phyloP scores from a whole-genome alignment of 2,888 invertebrate genomes.

The Parelbella ahira region DNA sequence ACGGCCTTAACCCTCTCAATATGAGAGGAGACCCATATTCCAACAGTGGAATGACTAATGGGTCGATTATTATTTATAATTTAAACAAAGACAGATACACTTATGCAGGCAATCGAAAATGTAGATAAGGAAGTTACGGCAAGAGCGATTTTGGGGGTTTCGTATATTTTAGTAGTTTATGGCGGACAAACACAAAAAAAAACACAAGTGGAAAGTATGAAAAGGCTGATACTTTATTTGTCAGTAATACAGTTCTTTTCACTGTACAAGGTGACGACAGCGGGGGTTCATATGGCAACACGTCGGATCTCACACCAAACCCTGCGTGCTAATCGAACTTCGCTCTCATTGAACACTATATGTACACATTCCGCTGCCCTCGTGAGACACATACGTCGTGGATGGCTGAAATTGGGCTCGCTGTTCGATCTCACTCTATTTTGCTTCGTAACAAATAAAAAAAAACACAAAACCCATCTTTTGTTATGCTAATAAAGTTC shows the following conservation, averaged over 20 bases:
- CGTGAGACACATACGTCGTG: constrained; percentile 32
- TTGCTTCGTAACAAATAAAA: too few relatives aligned
- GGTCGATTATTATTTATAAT: too few relatives aligned
- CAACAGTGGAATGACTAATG: too few relatives aligned
- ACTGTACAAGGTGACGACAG: constrained; percentile 29
- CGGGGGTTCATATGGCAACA: constrained; percentile 25
- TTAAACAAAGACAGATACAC: too few relatives aligned
- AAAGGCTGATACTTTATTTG: constrained; percentile 71
- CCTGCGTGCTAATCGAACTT: constrained; percentile 15
- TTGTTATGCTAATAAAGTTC: too few relatives aligned
- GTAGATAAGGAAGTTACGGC: too few relatives aligned
- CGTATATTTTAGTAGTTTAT: too few relatives aligned
- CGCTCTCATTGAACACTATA: constrained; percentile 27
- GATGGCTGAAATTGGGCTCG: constrained; percentile 11
- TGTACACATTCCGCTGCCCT: constrained; percentile 38
- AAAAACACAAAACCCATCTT: neutral
- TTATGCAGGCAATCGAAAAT: too few relatives aligned
- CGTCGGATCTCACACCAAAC: constrained; percentile 19
- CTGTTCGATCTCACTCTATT: constrained; percentile 41
- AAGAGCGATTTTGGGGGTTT: too few relatives aligned
- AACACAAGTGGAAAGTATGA: constrained; percentile 55
- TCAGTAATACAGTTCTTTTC: constrained; percentile 49
- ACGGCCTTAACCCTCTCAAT: too few relatives aligned
- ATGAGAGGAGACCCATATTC: too few relatives aligned
- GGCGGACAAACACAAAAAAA: too few relatives aligned